Evolutionary conservation across 2,888 invertebrate genomes (phyloP).

Genomic region (Bellardia pandia): DNA sequence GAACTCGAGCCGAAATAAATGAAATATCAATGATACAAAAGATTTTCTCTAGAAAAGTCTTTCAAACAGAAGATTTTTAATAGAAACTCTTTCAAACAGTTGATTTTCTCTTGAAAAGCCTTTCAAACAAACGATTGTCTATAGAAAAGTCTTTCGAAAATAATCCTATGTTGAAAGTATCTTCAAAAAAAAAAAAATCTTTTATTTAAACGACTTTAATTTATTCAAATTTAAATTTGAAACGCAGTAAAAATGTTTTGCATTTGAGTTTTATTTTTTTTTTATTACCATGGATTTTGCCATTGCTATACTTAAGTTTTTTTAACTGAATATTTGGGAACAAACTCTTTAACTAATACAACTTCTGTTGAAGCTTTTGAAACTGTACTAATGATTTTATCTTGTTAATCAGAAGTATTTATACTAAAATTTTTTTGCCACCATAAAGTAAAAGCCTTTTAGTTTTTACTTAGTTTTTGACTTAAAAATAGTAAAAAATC

Average conservation of each 20-base stretch:
- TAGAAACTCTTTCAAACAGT: not conserved
- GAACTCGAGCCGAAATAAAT: too few relatives aligned
- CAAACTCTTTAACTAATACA: conserved; percentile 21
- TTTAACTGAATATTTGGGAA: conserved; percentile 47
- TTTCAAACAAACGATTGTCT: not conserved
- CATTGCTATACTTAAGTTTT: conserved; percentile 52
- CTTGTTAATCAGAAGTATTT: conserved; percentile 58
- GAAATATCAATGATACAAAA: too few relatives aligned
- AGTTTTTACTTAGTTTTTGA: not conserved
- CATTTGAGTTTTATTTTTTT: not conserved
- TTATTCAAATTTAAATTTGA: too few relatives aligned
- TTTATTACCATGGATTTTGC: conserved; percentile 63
- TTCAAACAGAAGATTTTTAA: not conserved
- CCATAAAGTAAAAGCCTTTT: conserved; percentile 56
- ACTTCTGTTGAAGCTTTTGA: conserved; percentile 40
- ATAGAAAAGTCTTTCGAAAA: not conserved
- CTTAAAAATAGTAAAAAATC: conserved; percentile 45
- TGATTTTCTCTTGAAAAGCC: not conserved
- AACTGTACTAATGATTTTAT: conserved; percentile 63
- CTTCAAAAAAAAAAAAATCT: not conserved
- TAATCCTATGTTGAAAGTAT: too few relatives aligned
- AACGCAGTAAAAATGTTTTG: not conserved
- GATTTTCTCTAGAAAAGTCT: not conserved
- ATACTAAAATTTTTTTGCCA: conserved; percentile 36
- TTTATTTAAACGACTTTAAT: not conserved